Evolutionary conservation across 92 coral and sea anemone species (phyloP), one percentile per base, ranked within the genome.

Genomic region (Parazoanthus atlanticus): DNA sequence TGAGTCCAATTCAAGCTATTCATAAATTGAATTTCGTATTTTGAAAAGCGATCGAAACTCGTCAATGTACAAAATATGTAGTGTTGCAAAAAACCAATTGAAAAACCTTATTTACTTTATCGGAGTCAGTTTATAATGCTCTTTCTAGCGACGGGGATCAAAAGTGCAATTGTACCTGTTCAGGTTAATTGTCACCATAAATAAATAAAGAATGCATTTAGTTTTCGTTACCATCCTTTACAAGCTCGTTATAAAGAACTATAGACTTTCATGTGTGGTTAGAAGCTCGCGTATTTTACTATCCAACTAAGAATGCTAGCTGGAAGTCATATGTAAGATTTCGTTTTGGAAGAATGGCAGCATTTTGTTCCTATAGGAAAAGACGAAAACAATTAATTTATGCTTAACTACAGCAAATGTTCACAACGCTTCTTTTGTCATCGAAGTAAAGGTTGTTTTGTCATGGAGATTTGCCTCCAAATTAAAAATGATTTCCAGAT

Each of bases 401-500:
- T 80, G 71, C 71, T 23, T 12, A 56, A 33, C 19, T n/a, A 26
- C n/a, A 40, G 19, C 21, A 7, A 77, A 77, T 3, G 52, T 38
- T 16, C 54, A 41, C 30, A 41, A 6, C 28, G 11, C 82, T n/a
- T 43, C 34, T 43, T 41, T 28, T 78, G 41, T 31, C 29, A 29
- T 74, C 43, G 29, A 21, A 33, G 43, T 23, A 10, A 23, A 26
- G 64, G 16, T 32, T 28, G 69, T 23, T 54, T 80, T 80, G 85
- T 80, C 56, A 80, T 80, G 85, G 85, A 52, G 85, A 80, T 80
- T 33, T 30, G 26, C 72, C 43, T 30, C 6, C 71, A 56, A 32
- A 80, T 49, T 79, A 26, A 36, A 28, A 28, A 52, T 9, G 84
- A 54, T 58, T 54, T 80, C 33, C 40, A 56, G 71, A 58, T 16